Conservation (phyloP, 2,113 vertebrate species). For the Lanius ludovicianus region DNA sequence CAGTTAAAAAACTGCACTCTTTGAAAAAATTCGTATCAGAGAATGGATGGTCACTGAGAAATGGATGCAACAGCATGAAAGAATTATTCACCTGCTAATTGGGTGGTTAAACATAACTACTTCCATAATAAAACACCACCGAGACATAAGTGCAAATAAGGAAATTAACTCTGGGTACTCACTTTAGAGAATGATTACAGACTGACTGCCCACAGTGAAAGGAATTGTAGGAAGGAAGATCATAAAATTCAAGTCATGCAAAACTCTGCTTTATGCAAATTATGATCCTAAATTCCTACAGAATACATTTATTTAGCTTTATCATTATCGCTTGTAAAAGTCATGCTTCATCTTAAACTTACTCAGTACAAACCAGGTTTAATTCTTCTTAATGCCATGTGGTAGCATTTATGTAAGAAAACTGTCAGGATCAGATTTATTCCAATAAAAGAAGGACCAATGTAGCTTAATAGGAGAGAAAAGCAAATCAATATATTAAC, state of each 20-base stretch:
- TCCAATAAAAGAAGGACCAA: background rate
- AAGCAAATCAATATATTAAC: background rate
- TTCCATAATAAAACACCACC: background rate
- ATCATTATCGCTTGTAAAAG: background rate
- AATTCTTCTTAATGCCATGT: background rate
- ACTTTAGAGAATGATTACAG: background rate
- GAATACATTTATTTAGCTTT: background rate
- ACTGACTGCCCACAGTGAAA: background rate
- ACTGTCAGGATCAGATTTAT: background rate
- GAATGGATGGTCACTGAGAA: background rate
- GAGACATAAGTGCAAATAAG: background rate
- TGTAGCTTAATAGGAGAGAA: background rate
- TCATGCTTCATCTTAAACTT: conserved; percentile 8
- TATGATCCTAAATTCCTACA: background rate
- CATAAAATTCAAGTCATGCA: background rate
- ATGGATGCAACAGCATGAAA: background rate
- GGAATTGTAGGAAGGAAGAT: background rate
- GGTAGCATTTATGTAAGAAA: background rate
- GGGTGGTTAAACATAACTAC: background rate
- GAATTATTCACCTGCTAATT: background rate
- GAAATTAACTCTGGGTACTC: background rate
- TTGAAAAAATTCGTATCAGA: background rate
- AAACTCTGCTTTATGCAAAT: conserved; percentile 27
- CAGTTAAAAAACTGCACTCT: background rate
- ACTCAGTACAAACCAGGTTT: background rate